Percentiles rank a stretch among this genome's conserved stretches.
These are phyloP conservation scores for Tetraneura akinire DNA, from an alignment of 1,140 invertebrate genomes.

Conservation along the genomic window DNA sequence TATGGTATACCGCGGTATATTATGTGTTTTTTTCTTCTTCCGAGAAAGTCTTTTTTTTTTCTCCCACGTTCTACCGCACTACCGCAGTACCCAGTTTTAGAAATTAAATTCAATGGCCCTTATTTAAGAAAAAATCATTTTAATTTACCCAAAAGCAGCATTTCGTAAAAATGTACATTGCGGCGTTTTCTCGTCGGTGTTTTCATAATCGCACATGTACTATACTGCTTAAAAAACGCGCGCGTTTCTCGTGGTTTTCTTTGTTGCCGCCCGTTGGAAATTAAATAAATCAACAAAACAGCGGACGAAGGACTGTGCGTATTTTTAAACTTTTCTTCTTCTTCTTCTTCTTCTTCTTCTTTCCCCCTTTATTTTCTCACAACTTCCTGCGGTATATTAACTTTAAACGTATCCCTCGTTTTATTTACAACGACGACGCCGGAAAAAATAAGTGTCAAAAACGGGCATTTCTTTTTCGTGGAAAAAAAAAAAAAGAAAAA, in stretches of 20 bases:
- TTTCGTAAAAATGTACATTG: too few species aligned
- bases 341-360: too few species aligned
- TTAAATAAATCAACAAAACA: not conserved
- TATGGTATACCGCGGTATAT: too few species aligned
- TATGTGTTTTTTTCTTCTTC: too few species aligned
- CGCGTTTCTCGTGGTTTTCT: too few species aligned
- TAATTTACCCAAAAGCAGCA: not conserved
- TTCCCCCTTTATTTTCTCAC: not conserved
- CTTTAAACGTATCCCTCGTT: not conserved
- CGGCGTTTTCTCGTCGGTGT: not conserved
- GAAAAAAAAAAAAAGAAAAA: too few species aligned
- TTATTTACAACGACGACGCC: not conserved
- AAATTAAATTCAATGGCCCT: not conserved
- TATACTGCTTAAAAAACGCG: too few species aligned
- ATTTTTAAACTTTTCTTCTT: conserved; percentile 24
- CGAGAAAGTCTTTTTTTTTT: not conserved
- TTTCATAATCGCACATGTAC: too few species aligned
- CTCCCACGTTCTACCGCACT: too few species aligned
- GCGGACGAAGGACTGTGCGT: not conserved
- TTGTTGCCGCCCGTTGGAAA: not conserved
- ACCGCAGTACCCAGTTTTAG: too few species aligned
- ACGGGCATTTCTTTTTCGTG: conserved; percentile 4
- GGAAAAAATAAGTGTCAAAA: not conserved
- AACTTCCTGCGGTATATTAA: not conserved
- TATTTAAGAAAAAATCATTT: not conserved